A percentile compares a stretch with the other conserved stretches of the same genome.
Conservation (phyloP, 2,888 invertebrate genomes). For the Dicranocentrus wangi region DNA sequence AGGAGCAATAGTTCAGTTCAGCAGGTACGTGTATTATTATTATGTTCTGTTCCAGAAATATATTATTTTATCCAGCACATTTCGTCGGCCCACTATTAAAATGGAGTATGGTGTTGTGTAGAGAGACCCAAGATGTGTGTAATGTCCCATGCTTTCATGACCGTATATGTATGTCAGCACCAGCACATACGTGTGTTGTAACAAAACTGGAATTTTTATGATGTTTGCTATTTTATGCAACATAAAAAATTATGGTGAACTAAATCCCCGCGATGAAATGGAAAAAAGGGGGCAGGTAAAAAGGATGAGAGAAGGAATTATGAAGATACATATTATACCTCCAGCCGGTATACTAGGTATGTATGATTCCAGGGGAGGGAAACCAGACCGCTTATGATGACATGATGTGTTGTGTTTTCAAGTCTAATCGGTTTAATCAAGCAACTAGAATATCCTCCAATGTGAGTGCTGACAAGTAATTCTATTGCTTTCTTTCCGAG, state of each 20-base stretch:
- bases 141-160: not conserved
- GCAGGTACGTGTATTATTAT: constrained; percentile 14
- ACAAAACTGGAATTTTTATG: constrained; percentile 54
- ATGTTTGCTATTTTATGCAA: constrained; percentile 41
- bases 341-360: too few species aligned
- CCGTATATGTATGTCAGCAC: not conserved
- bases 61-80: not conserved
- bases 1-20: constrained; percentile 33
- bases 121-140: not conserved
- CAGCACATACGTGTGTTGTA: not conserved
- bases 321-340: constrained; percentile 8
- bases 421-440: too few species aligned
- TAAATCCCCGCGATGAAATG: not conserved
- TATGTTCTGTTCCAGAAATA: not conserved
- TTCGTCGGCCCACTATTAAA: not conserved
- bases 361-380: too few species aligned
- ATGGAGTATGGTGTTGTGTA: not conserved
- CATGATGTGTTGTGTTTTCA: too few species aligned
- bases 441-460: too few species aligned
- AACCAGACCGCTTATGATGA: too few species aligned
- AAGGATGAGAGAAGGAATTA: not conserved
- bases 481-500: too few species aligned
- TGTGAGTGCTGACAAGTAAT: too few species aligned
- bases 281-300: not conserved
- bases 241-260: constrained; percentile 23